A percentile compares a stretch with the other conserved stretches of the same genome.
Conservation (phyloP, 2,888 invertebrate species). For the Philopedon plagiatum region DNA sequence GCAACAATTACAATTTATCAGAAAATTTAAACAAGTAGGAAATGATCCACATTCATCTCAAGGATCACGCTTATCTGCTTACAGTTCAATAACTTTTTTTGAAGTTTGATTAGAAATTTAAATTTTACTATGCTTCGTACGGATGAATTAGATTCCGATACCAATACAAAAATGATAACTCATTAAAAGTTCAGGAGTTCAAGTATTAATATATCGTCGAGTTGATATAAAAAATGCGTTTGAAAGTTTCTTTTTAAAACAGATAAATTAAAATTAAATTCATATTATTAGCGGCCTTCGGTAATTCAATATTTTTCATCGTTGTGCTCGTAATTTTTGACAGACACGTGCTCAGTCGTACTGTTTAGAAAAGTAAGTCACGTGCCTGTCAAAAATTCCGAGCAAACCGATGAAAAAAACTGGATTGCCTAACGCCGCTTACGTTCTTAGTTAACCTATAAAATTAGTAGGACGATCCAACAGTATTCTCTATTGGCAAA, state of each 20-base stretch:
- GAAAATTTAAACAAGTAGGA: conserved; percentile 18
- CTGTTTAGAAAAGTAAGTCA: too few species aligned
- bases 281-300: too few species aligned
- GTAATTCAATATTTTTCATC: too few species aligned
- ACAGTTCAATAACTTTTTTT: conserved; percentile 10
- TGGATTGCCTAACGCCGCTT: too few species aligned
- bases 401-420: too few species aligned
- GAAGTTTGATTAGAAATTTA: not conserved
- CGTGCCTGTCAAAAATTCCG: too few species aligned
- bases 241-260: not conserved
- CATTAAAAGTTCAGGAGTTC: conserved; percentile 16
- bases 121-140: conserved; percentile 21
- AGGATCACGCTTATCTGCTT: conserved; percentile 15
- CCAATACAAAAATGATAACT: conserved; percentile 19
- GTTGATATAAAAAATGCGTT: conserved; percentile 6
- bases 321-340: too few species aligned
- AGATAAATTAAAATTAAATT: not conserved
- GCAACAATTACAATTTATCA: not conserved
- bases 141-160: conserved; percentile 32
- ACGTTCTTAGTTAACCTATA: not conserved
- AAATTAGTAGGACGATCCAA: not conserved
- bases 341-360: too few species aligned
- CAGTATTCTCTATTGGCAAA: too few species aligned
- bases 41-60: conserved; percentile 23
- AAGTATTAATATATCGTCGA: conserved; percentile 14